These are phyloP conservation scores for Eidolon helvum DNA, from an alignment of 2,113 vertebrate genomes.

Conservation along the genomic window DNA sequence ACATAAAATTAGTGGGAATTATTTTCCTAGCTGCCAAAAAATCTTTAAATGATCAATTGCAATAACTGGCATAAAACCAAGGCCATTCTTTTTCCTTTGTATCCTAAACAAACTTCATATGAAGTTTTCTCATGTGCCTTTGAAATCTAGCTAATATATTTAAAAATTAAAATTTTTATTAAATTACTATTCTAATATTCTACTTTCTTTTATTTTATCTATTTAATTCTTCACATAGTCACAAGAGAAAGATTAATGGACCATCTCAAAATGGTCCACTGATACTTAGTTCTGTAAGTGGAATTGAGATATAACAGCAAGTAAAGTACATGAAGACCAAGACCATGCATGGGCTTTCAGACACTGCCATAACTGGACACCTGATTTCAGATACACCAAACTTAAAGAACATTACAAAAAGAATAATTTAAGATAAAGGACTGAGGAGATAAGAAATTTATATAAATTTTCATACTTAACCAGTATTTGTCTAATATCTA, in stretches of 20 bases:
- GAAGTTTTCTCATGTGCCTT: background rate
- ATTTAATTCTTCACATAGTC: background rate
- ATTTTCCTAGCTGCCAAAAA: background rate
- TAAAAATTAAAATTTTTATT: background rate
- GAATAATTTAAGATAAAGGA: background rate
- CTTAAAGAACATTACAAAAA: background rate
- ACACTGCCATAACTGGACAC: background rate
- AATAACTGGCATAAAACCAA: background rate
- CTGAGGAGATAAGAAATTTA: background rate
- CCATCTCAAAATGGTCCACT: background rate
- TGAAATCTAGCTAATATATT: background rate
- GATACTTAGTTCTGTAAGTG: background rate
- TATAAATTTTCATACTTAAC: background rate
- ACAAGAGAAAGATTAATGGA: background rate
- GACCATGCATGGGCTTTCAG: background rate
- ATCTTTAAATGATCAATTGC: background rate
- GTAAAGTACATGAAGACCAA: background rate
- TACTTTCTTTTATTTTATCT: background rate
- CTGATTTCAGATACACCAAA: background rate
- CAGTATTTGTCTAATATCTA: background rate
- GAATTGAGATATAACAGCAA: background rate
- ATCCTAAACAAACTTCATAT: background rate
- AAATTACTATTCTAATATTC: background rate
- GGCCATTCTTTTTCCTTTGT: background rate
- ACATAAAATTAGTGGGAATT: background rate